These are phyloP conservation scores for Champsocephalus esox DNA, from an alignment of 2,797 vertebrate genomes.

Conservation along the genomic window DNA sequence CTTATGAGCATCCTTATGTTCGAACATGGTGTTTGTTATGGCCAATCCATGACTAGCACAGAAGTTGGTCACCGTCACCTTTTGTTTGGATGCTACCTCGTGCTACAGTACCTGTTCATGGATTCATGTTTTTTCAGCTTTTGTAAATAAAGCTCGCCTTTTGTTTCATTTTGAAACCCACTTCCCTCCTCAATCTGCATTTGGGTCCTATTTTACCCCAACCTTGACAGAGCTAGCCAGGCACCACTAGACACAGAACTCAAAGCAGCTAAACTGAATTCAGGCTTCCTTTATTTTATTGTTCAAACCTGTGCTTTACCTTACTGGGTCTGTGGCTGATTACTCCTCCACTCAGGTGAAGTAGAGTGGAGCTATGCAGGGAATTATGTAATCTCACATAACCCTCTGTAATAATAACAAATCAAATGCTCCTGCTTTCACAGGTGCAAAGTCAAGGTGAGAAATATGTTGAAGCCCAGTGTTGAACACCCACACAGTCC, in stretches of 20 bases:
- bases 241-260: background rate
- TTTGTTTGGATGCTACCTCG: too few species aligned
- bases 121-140: too few species aligned
- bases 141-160: too few species aligned
- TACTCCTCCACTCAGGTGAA: background rate
- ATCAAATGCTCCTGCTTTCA: background rate
- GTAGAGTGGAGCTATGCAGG: background rate
- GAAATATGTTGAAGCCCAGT: background rate
- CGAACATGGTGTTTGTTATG: too few species aligned
- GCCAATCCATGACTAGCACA: too few species aligned
- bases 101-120: too few species aligned
- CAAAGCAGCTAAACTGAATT: background rate
- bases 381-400: slow-evolving; percentile 1
- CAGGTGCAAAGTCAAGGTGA: background rate
- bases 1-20: too few species aligned
- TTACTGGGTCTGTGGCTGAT: background rate
- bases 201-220: too few species aligned
- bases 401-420: background rate
- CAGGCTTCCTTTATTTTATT: background rate
- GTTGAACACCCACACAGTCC: background rate
- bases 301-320: background rate
- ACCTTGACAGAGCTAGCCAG: too few species aligned
- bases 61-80: too few species aligned
- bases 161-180: too few species aligned
- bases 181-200: too few species aligned